phyloP scores from a whole-genome alignment of 2,888 invertebrate species.

The Gnatocerus cornutus region DNA sequence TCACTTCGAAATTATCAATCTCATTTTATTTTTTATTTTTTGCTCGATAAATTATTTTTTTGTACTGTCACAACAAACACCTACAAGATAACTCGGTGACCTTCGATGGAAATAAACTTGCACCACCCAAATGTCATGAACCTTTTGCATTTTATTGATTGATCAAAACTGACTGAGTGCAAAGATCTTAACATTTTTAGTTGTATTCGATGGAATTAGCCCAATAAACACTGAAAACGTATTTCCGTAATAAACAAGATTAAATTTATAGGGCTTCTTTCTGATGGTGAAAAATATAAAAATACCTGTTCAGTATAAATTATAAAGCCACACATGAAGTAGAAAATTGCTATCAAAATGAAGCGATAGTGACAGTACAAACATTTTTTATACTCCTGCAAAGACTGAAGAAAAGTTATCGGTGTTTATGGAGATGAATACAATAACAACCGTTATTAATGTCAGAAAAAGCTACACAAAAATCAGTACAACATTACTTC shows the following conservation, averaged over 20 bases:
- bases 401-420: conserved; percentile 46
- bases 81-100: not conserved
- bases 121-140: conserved; percentile 1
- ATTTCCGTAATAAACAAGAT: not conserved
- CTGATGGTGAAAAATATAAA: too few relatives aligned
- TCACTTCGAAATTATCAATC: too few relatives aligned
- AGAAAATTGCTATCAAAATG: too few relatives aligned
- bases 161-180: too few relatives aligned
- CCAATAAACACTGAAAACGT: too few relatives aligned
- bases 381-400: conserved; percentile 16
- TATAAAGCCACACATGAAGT: too few relatives aligned
- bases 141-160: not conserved
- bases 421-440: conserved; percentile 43
- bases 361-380: not conserved
- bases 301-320: too few relatives aligned
- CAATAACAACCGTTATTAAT: conserved; percentile 49
- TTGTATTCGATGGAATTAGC: too few relatives aligned
- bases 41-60: not conserved
- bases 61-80: conserved; percentile 1
- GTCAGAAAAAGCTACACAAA: conserved; percentile 42
- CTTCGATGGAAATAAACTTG: conserved; percentile 1
- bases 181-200: too few relatives aligned
- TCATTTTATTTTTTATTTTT: too few relatives aligned
- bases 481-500: conserved; percentile 43
- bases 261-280: too few relatives aligned